phyloP scores from a whole-genome alignment of 2,113 vertebrate genomes.

The Carassius carassius region DNA sequence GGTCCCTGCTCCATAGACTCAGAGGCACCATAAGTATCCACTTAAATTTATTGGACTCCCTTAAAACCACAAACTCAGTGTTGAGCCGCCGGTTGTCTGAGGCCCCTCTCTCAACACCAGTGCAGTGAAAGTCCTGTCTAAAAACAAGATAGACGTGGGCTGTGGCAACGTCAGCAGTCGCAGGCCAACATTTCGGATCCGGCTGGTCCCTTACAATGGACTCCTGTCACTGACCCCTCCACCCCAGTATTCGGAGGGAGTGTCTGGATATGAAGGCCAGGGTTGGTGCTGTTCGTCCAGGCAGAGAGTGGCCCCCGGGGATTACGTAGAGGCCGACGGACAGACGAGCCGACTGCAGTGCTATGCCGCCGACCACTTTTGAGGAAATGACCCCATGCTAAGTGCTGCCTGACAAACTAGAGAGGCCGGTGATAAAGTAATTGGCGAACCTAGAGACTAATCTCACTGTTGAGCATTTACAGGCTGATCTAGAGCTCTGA shows the following conservation, averaged over 20 bases:
- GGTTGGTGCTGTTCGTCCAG: slow-evolving; percentile 31
- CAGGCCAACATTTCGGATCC: slow-evolving; percentile 6
- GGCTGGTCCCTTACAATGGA: slow-evolving; percentile 40
- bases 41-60: slow-evolving; percentile 61
- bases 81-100: slow-evolving; percentile 47
- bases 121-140: slow-evolving; percentile 50
- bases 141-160: slow-evolving; percentile 36
- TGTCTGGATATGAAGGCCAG: slow-evolving; percentile 24
- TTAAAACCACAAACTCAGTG: slow-evolving; percentile 56
- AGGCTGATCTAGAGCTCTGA: slow-evolving; percentile 41
- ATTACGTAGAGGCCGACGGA: slow-evolving; percentile 36
- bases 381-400: slow-evolving; percentile 56
- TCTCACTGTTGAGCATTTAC: slow-evolving; percentile 35
- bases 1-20: slow-evolving; percentile 51
- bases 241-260: slow-evolving; percentile 4
- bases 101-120: slow-evolving; percentile 27
- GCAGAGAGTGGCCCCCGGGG: slow-evolving; percentile 40
- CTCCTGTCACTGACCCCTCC: slow-evolving; percentile 23
- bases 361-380: slow-evolving; percentile 34
- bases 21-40: slow-evolving; percentile 54
- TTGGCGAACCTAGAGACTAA: slow-evolving; percentile 42
- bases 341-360: slow-evolving; percentile 37
- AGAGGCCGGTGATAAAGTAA: slow-evolving; percentile 47
- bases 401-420: slow-evolving; percentile 41
- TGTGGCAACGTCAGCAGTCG: slow-evolving; percentile 6